Evolutionary conservation across 1,140 invertebrate genomes (phyloP).

Genomic region (Drosophila asahinai): DNA sequence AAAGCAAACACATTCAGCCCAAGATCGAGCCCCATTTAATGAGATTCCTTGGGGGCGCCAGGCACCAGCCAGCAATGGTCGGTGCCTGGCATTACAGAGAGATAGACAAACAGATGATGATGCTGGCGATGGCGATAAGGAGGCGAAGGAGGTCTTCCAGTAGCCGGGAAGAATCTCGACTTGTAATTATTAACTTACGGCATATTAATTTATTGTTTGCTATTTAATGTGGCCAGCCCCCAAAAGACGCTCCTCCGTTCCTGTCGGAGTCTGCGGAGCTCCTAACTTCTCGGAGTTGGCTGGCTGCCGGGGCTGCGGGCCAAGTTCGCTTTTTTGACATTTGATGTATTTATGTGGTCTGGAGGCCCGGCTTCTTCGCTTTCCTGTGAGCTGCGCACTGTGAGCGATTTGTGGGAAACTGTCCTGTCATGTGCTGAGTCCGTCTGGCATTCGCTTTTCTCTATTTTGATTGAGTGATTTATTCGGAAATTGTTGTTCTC

Average conservation of each 20-base stretch:
- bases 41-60: slow-evolving; percentile 58
- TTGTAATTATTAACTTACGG: slow-evolving; percentile 83
- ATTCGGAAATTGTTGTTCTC: slow-evolving; percentile 78
- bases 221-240: slow-evolving; percentile 78
- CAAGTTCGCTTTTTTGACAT: slow-evolving; percentile 80
- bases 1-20: slow-evolving; percentile 27
- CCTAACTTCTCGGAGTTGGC: slow-evolving; percentile 35
- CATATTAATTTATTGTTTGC: slow-evolving; percentile 84
- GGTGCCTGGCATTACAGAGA: slow-evolving; percentile 5
- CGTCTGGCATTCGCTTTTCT: slow-evolving; percentile 55
- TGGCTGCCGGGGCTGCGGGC: slow-evolving; percentile 54
- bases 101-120: slow-evolving; percentile 32
- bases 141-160: slow-evolving; percentile 53
- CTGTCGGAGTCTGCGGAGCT: background rate
- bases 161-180: slow-evolving; percentile 69
- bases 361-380: slow-evolving; percentile 31
- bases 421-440: slow-evolving; percentile 71
- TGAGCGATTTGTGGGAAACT: slow-evolving; percentile 82
- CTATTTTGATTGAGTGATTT: slow-evolving; percentile 82
- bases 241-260: slow-evolving; percentile 34
- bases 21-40: slow-evolving; percentile 41
- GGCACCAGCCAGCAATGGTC: slow-evolving; percentile 17
- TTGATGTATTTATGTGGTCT: slow-evolving; percentile 80
- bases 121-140: slow-evolving; percentile 40
- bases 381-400: slow-evolving; percentile 38